Conservation (phyloP, 2,113 vertebrate genomes). For the Agapornis roseicollis region DNA sequence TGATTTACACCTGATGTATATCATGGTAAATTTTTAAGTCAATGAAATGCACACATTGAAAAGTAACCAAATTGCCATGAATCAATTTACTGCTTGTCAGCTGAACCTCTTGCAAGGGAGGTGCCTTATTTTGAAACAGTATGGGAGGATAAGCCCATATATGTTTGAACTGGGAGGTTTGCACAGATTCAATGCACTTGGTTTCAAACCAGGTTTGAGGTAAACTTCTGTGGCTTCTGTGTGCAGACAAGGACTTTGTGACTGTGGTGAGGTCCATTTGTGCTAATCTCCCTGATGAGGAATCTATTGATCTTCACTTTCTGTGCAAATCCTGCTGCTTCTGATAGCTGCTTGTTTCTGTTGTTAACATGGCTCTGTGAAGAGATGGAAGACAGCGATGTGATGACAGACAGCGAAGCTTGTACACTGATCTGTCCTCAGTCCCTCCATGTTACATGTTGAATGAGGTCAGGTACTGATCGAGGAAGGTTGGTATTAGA, state of each 20-base stretch:
- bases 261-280: neutral
- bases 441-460: neutral
- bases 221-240: neutral
- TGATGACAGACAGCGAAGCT: neutral
- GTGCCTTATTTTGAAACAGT: neutral
- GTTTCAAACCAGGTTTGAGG: neutral
- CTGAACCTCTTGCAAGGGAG: neutral
- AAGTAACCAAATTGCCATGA: neutral
- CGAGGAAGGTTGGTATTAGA: neutral
- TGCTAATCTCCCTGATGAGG: neutral
- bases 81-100: neutral
- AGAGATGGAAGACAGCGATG: neutral
- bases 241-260: neutral
- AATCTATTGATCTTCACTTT: neutral
- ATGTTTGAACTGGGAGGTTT: neutral
- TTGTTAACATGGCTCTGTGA: neutral
- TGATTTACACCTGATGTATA: neutral
- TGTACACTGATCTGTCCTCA: neutral
- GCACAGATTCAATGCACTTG: neutral
- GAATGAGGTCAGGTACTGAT: neutral
- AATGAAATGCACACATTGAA: neutral
- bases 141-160: neutral
- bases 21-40: neutral
- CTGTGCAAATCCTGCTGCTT: neutral
- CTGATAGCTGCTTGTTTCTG: neutral